Evolutionary conservation across 2,113 vertebrate species (phyloP).

Genomic region (Notarius lentiginosus): DNA sequence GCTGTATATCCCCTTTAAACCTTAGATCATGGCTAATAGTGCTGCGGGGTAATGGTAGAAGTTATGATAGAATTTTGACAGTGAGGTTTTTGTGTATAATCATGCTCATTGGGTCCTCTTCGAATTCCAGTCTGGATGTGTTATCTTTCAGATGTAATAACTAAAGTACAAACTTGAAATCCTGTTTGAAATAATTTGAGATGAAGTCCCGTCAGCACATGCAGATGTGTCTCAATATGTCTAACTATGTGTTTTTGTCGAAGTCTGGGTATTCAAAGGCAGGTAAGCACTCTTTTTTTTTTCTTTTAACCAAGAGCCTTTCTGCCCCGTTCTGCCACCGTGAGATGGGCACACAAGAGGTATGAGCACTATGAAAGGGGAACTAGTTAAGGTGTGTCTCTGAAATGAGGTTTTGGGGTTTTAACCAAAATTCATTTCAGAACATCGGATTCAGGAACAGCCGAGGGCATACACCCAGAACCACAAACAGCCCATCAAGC

Average conservation of each 20-base stretch:
- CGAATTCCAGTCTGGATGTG: background rate
- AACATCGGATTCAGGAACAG: slow-evolving; percentile 67
- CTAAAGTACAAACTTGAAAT: background rate
- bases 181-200: background rate
- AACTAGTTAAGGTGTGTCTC: slow-evolving; percentile 72
- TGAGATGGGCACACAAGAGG: slow-evolving; percentile 19
- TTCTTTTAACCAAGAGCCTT: background rate
- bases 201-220: background rate
- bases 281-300: background rate
- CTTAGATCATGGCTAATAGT: background rate
- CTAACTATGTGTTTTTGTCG: background rate
- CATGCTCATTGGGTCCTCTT: background rate
- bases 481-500: slow-evolving; percentile 66
- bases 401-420: slow-evolving; percentile 65
- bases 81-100: background rate
- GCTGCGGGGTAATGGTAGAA: background rate
- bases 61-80: background rate
- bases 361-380: slow-evolving; percentile 37
- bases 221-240: background rate
- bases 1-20: background rate
- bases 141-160: background rate
- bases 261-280: no score
- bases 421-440: slow-evolving; percentile 66
- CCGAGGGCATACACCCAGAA: slow-evolving; percentile 70
- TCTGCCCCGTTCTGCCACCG: background rate